phyloP scores from a whole-genome alignment of 2,113 vertebrate genomes.

The Cranoglanis bouderius region DNA sequence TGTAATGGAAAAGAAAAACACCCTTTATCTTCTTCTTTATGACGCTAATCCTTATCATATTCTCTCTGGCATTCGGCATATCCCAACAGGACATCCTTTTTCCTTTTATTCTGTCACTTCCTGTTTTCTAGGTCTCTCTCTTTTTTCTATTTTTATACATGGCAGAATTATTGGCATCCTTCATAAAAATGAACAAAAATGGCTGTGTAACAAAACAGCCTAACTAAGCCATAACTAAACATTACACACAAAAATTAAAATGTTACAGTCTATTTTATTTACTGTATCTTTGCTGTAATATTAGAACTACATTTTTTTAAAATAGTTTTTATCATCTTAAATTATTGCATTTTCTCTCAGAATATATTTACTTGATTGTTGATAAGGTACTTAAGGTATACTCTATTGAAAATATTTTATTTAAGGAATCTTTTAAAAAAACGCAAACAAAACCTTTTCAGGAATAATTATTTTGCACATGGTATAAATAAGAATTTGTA shows the following conservation, averaged over 20 bases:
- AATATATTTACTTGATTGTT: neutral
- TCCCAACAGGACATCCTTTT: slow-evolving; percentile 69
- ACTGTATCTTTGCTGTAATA: neutral
- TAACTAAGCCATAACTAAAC: no score
- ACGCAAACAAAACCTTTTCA: neutral
- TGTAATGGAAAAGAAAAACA: neutral
- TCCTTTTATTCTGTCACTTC: slow-evolving; percentile 56
- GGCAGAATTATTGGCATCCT: neutral
- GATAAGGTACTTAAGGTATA: neutral
- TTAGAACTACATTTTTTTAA: neutral
- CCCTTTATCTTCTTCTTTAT: slow-evolving; percentile 4
- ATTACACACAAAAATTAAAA: neutral
- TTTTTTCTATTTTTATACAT: neutral
- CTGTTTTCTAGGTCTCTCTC: slow-evolving; percentile 1
- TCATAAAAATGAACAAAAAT: neutral
- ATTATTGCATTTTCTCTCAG: neutral
- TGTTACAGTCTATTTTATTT: neutral
- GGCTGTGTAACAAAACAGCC: no score
- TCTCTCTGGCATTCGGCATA: slow-evolving; percentile 52
- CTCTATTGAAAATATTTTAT: neutral
- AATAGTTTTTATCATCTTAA: neutral
- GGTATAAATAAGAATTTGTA: neutral
- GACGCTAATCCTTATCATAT: slow-evolving; percentile 20
- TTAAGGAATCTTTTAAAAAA: neutral
- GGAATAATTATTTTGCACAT: neutral